A percentile compares a stretch with the other conserved stretches of the same genome.
These are phyloP conservation scores for Stomatorhinus ivindoensis DNA, from an alignment of 2,113 vertebrate species.

Conservation along the genomic window DNA sequence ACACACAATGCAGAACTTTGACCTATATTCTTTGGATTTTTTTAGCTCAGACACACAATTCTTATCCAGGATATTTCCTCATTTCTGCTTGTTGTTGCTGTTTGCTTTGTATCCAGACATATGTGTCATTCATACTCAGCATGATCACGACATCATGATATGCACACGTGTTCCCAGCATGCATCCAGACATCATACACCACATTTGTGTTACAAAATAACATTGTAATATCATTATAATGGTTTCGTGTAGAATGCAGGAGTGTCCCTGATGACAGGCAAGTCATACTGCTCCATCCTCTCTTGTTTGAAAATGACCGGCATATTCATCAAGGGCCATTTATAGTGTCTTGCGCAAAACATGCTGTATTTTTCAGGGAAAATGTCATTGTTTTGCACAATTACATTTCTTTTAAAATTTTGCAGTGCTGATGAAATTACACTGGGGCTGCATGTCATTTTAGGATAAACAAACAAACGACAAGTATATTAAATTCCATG, in stretches of 20 bases:
- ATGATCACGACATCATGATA: conserved; percentile 54
- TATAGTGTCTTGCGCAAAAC: background rate
- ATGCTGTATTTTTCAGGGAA: background rate
- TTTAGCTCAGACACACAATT: background rate
- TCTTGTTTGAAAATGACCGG: background rate
- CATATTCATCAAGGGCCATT: background rate
- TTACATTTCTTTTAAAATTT: background rate
- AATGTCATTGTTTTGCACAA: background rate
- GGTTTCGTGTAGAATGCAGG: conserved; percentile 14
- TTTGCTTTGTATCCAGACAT: conserved; percentile 31
- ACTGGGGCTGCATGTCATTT: background rate
- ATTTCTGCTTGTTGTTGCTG: background rate
- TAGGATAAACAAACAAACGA: background rate
- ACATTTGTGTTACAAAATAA: conserved; percentile 43
- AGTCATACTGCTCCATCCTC: background rate
- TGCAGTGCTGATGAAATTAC: background rate
- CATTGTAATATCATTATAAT: conserved; percentile 28
- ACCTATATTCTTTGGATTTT: background rate
- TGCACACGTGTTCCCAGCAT: conserved; percentile 57
- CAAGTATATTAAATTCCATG: background rate
- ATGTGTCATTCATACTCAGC: conserved; percentile 59
- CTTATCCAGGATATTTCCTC: background rate
- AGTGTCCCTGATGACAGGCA: background rate
- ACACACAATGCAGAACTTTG: background rate
- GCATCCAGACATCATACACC: conserved; percentile 37